Base-by-base conservation (phyloP, 2,888 invertebrate genomes). In the Cremastinae sp. region DNA sequence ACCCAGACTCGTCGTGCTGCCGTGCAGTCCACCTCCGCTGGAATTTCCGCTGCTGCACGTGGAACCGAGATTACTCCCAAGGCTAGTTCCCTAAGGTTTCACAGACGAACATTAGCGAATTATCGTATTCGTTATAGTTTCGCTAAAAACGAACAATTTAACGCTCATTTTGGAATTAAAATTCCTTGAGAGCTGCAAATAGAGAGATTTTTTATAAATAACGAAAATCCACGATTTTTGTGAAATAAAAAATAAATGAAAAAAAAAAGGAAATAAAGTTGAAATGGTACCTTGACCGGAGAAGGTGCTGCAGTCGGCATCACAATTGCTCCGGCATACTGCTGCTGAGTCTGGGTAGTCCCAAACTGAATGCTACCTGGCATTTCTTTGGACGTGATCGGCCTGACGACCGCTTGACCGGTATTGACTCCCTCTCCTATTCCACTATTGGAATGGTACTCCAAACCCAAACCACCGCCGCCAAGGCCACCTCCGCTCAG, bases 311-410 rank as follows among this genome's bases (percentile, higher is more conserved):
- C 87, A 10, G 89, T 86, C 49, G 89, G 89, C 64, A 90, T 87
- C 74, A 89, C 88, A 78, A 90, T 89, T 59, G 89, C 88, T 83
- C 89, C 88, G 59, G 89, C 86, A 68, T 90, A 90, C 82, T 89
- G 89, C 81, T 89, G 89, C 75, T 88, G 88, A 53, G 86, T 82
- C 81, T 89, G 89, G 78, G 84, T 84, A 68, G 86, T 85, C 68
- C 89, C 88, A 80, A 90, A 90, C 83, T 90, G 90, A 74, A 90
- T 89, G 82, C 90, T 90, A 77, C 90, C 89, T 80, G 90, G 90
- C 90, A 90, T 90, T 79, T 88, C 89, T 87, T 89, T 89, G 56
- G 87, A 83, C 79, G 88, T 82, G 68, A 87, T 85, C 75, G 88
- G 84, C 84, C 90, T 88, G n/a, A n/a, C n/a, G 80, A 89, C 85